Base-by-base conservation (phyloP, 2,113 vertebrate genomes). In the Cynopterus brachyotis region DNA sequence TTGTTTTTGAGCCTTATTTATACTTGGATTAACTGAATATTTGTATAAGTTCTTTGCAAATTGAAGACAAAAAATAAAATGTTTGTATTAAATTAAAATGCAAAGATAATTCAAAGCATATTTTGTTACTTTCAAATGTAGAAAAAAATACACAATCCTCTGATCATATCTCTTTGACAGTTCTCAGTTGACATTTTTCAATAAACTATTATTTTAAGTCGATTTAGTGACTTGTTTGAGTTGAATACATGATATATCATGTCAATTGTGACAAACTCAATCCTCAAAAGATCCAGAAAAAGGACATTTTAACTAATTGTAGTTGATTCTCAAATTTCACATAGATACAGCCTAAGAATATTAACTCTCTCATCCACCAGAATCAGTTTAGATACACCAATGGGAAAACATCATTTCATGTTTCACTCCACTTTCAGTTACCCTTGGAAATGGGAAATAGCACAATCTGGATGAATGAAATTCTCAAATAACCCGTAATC, bases 351-450 rank as follows among this genome's bases (percentile, higher is more conserved):
- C 9, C 42, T 96, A 0, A 0, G 93, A 60, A 95, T 96, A 97
- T 96, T 96, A 96, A 95, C 88, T 96, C 70, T 40, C 6, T 76
- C 72, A 95, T 78, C 57, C 32, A 95, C 50, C 37, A 45, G 88
- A 96, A 97, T 42, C 30, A 82, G 86, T 95, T 98, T 90, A 96
- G 67, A 97, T 91, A 94, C 80, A 85, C 80, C 12, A 45, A 80
- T 70, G 4, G 87, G n/a, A n/a, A 2, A 5, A 75, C 0, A 3
- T 76, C 59, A 92, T 97, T 97, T 98, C 90, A 96, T 96, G 92
- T 95, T 95, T 96, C 95, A 97, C 97, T 96, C 93, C 96, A n/a
- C 59, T 96, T 57, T 95, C 93, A 97, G 89, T 96, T 94, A 73
- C 73, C 96, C 85, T 95, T 96, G 82, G 67, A 82, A 98, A 96